Base-by-base conservation (phyloP, 2,888 invertebrate species). In the Drosophila aldrichi region DNA sequence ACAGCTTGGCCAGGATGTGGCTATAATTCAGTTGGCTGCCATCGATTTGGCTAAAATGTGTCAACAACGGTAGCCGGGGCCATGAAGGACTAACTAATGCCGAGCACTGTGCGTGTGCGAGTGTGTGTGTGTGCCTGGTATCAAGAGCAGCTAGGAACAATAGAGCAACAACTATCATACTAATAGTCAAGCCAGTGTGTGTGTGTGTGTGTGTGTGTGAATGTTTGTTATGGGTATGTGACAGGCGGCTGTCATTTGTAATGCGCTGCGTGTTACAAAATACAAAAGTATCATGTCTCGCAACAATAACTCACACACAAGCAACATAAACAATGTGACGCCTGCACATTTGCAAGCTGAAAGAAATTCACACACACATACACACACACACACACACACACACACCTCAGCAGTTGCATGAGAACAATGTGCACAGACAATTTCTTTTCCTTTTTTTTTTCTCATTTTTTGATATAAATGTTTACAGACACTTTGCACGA, bases 171-270 rank as follows among this genome's bases (percentile, higher is more conserved):
- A 60, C 49, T 18, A 32, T 14, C 32, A 20, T 29, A 55, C 65
- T 32, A 52, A 52, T 44, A 51, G 64, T 20, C 65, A 44, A 34
- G 40, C 48, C 51, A 29, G 8, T 16, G 10, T 32, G 5, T 51
- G n/a, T 54, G 20, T n/a, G n/a, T 29, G 25, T 20, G 51, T 12
- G 38, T 20, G 32, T 51, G 44, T 40, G 59, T 43, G 36, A 54
- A 38, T 41, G 54, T 60, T 68, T 67, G 71, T 66, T 62, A 60
- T 61, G 68, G 67, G 62, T 55, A 52, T 68, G 69, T 72, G 85
- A 78, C 81, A 81, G 84, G 75, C 62, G 69, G 69, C 71, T 84
- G 82, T 84, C 82, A 82, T 75, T 81, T 72, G 85, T 81, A 81
- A 74, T 74, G 65, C 63, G 67, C 77, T 68, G 80, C 71, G 77